Evolutionary conservation across 1,140 invertebrate genomes (phyloP), one percentile per base, ranked within the genome.

Genomic region (Nephila pilipes): DNA sequence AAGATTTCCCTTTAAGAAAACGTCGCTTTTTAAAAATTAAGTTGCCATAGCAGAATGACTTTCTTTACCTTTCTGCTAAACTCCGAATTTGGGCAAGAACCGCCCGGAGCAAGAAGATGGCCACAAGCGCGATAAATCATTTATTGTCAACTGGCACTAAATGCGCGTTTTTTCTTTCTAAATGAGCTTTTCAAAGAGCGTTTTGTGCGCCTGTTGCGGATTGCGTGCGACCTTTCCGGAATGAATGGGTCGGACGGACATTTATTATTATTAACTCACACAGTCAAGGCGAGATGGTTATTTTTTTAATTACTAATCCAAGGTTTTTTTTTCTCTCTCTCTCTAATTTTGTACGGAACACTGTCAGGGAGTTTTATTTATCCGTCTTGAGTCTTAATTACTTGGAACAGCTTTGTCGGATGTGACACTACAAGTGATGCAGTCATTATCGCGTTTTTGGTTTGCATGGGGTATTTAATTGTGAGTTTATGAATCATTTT

Each of bases 251-350:
- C 29, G 8, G n/a, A 25, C 29, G 18, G 16, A 18, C 69, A 75
- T 75, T 75, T 75, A 36, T 75, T 75, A 32, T 75, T 75, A 75
- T 75, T 75, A 75, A 75, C 69, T 36, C 12, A 29, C 69, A 75
- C 32, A 60, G 5, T 20, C 18, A 75, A 8, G 29, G 32, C 18
- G 29, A 18, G 69, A 16, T 75, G 69, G 25, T 36, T 75, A 32
- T 32, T 75, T 75, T 75, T 75, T 75, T 75, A 75, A 75, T 75
- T 75, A 75, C 69, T 75, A 75, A 75, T 75, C 69, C 36, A 3
- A 16, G 69, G 16, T 75, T 46, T 38, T 38, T 38, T 6, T n/a
- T n/a, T n/a, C n/a, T n/a, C n/a, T n/a, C 6, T 6, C 46, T 46
- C 38, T 6, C 8, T 46, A 75, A 16, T 29, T 75, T 29, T 32